Percentiles rank a stretch among this genome's conserved stretches.
Conservation (phyloP, 2,797 vertebrate genomes). For the Pristis pectinata region DNA sequence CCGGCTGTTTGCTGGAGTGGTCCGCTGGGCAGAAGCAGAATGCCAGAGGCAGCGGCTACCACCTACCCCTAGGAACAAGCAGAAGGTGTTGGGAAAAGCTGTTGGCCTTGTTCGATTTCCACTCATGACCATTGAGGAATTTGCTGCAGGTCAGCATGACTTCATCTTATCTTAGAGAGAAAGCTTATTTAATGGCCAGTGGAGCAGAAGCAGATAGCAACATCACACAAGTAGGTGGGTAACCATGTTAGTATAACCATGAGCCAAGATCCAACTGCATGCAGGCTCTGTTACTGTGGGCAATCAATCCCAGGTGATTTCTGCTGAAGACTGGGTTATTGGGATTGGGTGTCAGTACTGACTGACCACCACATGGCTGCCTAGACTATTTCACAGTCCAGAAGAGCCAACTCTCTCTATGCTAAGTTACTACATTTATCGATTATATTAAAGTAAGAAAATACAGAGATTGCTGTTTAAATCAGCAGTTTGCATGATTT, state of each 20-base stretch:
- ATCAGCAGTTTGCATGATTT: background rate
- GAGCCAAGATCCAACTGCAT: too few relatives aligned
- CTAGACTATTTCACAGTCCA: background rate
- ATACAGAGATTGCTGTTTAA: background rate
- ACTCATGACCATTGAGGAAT: slow-evolving; percentile 71
- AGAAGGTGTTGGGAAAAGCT: slow-evolving; percentile 67
- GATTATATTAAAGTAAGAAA: background rate
- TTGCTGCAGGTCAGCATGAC: slow-evolving; percentile 62
- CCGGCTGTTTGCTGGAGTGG: slow-evolving; percentile 68
- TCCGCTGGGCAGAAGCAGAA: slow-evolving; percentile 69
- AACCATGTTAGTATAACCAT: too few relatives aligned
- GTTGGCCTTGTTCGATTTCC: slow-evolving; percentile 68
- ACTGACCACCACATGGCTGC: too few relatives aligned
- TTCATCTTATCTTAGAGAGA: background rate
- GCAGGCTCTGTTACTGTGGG: too few relatives aligned
- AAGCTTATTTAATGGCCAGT: background rate
- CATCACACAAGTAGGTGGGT: too few relatives aligned
- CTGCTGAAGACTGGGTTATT: too few relatives aligned
- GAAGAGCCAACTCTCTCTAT: background rate
- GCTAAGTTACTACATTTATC: background rate
- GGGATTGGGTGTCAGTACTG: too few relatives aligned
- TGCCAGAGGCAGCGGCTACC: slow-evolving; percentile 68
- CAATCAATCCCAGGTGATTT: too few relatives aligned
- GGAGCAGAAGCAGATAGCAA: too few relatives aligned
- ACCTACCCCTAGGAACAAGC: slow-evolving; percentile 63